Evolutionary conservation across 2,113 vertebrate species (phyloP).

Genomic region (Hippocampus zosterae): DNA sequence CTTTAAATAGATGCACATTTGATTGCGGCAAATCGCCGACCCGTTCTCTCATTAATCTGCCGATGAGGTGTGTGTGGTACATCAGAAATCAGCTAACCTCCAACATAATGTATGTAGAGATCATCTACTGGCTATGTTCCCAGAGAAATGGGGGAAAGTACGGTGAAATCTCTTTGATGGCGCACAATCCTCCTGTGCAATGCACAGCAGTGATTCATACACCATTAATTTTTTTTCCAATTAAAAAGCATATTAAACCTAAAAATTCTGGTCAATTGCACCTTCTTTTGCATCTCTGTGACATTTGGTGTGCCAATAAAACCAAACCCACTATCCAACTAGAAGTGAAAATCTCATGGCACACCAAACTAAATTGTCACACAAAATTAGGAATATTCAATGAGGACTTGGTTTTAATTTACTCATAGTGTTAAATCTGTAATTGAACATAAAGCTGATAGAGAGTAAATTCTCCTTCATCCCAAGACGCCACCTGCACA

Average conservation of each 20-base stretch:
- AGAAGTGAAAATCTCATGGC: background rate
- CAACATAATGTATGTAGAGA: background rate
- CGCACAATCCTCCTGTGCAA: background rate
- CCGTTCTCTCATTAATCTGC: slow-evolving; percentile 8
- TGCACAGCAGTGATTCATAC: background rate
- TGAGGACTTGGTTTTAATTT: no score
- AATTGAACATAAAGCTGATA: background rate
- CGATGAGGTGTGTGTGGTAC: slow-evolving; percentile 1
- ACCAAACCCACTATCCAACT: background rate
- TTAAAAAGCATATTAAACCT: background rate
- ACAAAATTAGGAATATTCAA: no score
- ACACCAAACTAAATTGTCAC: background rate
- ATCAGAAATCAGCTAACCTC: slow-evolving; percentile 2
- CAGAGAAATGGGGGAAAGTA: background rate
- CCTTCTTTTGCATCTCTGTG: background rate
- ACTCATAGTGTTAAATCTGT: background rate
- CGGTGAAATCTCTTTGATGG: background rate
- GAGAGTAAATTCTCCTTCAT: background rate
- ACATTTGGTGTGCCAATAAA: background rate
- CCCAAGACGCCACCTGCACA: no score
- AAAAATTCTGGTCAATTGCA: background rate
- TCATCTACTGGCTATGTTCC: background rate
- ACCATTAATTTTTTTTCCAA: no score
- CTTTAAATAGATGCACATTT: slow-evolving; percentile 3
- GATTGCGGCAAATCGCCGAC: background rate